phyloP scores from a whole-genome alignment of 1,140 invertebrate genomes.

The Cherax destructor region DNA sequence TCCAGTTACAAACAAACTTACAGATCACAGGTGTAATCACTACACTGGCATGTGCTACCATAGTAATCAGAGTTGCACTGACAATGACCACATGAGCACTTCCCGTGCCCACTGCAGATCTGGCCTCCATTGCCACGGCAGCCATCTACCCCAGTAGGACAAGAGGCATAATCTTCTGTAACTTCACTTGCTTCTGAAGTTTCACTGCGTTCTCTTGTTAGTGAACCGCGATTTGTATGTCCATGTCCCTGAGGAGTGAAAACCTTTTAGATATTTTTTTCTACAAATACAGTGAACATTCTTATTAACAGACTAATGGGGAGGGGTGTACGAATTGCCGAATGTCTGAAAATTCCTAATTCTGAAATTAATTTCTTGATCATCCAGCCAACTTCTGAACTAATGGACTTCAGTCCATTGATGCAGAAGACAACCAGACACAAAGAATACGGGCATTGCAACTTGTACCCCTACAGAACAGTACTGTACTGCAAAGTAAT shows the following conservation, averaged over 20 bases:
- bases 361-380: too few relatives aligned
- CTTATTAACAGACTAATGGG: too few relatives aligned
- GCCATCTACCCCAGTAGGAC: conserved; percentile 33
- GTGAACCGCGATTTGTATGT: neutral
- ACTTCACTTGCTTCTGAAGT: neutral
- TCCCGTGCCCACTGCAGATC: conserved; percentile 46
- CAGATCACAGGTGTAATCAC: conserved; percentile 45
- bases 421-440: too few relatives aligned
- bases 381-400: too few relatives aligned
- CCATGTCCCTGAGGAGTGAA: conserved; percentile 7
- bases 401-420: too few relatives aligned
- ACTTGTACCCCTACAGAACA: too few relatives aligned
- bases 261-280: too few relatives aligned
- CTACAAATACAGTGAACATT: too few relatives aligned
- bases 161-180: neutral
- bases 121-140: conserved; percentile 16
- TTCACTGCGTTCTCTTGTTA: neutral
- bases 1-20: conserved; percentile 18
- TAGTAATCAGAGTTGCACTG: conserved; percentile 48
- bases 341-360: too few relatives aligned
- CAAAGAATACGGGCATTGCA: too few relatives aligned
- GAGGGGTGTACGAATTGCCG: too few relatives aligned
- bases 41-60: conserved; percentile 58
- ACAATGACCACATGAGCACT: conserved; percentile 64
- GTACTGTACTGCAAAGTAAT: too few relatives aligned